A percentile compares a stretch with the other conserved stretches of the same genome.
Evolutionary conservation across 2,888 invertebrate species (phyloP).

Genomic region (Cerastis rubricosa): DNA sequence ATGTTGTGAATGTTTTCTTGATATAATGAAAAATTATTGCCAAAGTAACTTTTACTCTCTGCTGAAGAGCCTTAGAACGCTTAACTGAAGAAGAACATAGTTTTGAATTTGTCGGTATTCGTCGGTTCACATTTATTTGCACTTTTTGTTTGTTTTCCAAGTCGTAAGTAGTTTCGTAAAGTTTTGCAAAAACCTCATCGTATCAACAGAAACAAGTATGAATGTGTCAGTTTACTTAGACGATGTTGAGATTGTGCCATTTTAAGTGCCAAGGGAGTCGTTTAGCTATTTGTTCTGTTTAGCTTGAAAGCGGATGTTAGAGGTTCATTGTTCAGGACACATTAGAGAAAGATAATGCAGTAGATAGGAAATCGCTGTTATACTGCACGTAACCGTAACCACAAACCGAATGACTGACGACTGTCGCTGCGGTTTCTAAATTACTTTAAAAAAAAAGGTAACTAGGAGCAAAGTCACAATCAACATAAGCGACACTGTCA

Average conservation of each 20-base stretch:
- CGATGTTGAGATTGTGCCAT: conserved; percentile 19
- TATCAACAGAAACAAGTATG: conserved; percentile 12
- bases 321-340: background rate
- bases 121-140: background rate
- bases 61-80: background rate
- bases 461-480: too few relatives aligned
- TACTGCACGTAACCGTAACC: too few relatives aligned
- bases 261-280: conserved; percentile 38
- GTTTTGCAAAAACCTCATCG: conserved; percentile 5
- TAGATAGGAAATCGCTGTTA: background rate
- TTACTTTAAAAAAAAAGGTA: too few relatives aligned
- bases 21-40: background rate
- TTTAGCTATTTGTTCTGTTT: conserved; percentile 33
- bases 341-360: conserved; percentile 3
- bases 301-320: background rate
- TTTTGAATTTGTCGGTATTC: background rate
- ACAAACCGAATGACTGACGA: background rate
- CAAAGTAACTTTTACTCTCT: background rate
- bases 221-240: conserved; percentile 41
- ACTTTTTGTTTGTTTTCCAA: background rate
- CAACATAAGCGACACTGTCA: too few relatives aligned
- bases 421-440: background rate
- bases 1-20: too few relatives aligned
- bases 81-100: background rate
- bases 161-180: background rate